These are phyloP conservation scores for Telmatochromis brachygnathus DNA, from an alignment of 2,113 vertebrate genomes.

Conservation along the genomic window DNA sequence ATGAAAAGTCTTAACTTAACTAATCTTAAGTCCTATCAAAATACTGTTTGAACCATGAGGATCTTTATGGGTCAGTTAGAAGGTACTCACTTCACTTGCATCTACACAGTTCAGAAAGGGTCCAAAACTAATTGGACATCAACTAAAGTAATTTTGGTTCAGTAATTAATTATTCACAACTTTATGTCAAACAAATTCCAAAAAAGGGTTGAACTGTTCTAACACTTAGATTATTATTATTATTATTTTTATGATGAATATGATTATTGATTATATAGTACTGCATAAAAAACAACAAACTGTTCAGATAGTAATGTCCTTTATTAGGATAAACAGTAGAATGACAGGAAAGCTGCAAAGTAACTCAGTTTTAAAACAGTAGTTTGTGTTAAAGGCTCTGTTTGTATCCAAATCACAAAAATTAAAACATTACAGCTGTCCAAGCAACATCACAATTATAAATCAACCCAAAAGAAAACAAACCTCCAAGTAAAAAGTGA, in stretches of 20 bases:
- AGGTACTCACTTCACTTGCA: background rate
- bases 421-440: background rate
- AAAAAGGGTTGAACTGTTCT: background rate
- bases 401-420: background rate
- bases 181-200: background rate
- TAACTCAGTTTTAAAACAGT: background rate
- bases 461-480: background rate
- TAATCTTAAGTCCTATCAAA: background rate
- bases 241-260: background rate
- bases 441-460: background rate
- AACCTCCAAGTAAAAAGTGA: background rate
- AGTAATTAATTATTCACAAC: background rate
- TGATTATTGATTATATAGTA: background rate
- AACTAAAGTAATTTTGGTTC: background rate
- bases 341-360: background rate
- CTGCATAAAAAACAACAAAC: background rate
- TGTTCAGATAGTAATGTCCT: background rate
- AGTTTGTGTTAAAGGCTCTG: background rate
- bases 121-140: background rate
- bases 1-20: background rate
- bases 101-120: background rate
- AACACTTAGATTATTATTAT: background rate
- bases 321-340: slow-evolving; percentile 34
- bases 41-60: background rate
- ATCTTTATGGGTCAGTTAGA: background rate